phyloP scores from a whole-genome alignment of 2,797 vertebrate species.

The Urosaurus nigricauda region DNA sequence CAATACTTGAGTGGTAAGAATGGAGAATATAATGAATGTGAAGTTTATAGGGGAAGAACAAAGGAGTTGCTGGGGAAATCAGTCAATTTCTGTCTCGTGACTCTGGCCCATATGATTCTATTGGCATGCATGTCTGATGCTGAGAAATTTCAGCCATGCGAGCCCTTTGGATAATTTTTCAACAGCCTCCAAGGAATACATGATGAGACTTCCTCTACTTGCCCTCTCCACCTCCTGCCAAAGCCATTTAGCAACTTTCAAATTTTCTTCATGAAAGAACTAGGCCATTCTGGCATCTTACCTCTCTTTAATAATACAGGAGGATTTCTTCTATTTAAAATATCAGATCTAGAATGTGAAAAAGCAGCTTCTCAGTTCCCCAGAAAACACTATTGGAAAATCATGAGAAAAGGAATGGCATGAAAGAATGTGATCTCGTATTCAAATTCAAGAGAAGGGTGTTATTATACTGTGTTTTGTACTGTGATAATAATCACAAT shows the following conservation, averaged over 20 bases:
- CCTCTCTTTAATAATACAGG: slow-evolving; percentile 37
- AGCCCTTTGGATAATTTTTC: background rate
- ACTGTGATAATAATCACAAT: background rate
- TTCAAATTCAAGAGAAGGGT: background rate
- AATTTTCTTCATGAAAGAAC: slow-evolving; percentile 38
- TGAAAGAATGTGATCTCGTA: background rate
- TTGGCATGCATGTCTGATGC: background rate
- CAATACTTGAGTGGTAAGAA: background rate
- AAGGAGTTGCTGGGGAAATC: background rate
- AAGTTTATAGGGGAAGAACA: background rate
- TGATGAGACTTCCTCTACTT: background rate
- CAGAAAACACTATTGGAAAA: background rate
- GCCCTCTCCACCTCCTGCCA: slow-evolving; percentile 42
- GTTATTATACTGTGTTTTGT: background rate
- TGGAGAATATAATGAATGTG: background rate
- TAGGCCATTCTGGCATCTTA: slow-evolving; percentile 55
- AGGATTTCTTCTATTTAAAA: slow-evolving; percentile 52
- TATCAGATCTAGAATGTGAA: slow-evolving; percentile 30
- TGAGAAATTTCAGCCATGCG: background rate
- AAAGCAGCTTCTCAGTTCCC: slow-evolving; percentile 15
- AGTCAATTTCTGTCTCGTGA: background rate
- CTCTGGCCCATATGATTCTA: background rate
- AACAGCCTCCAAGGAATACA: slow-evolving; percentile 19
- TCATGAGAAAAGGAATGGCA: background rate
- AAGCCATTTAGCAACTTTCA: slow-evolving; percentile 58